Evolutionary conservation across 2,797 vertebrate species (phyloP).

Genomic region (Cyprinella venusta): DNA sequence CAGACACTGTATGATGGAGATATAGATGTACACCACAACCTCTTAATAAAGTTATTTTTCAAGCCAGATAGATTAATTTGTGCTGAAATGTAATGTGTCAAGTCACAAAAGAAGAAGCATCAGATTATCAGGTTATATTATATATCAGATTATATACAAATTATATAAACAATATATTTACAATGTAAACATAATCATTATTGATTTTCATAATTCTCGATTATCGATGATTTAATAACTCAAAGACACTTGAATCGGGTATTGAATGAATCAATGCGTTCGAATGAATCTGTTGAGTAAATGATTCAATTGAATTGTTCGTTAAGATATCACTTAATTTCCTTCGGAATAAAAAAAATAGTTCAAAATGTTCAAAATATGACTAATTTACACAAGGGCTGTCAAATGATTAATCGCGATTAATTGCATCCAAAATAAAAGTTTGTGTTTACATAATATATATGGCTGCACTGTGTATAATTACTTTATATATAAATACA

Average conservation of each 20-base stretch:
- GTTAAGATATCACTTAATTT: neutral
- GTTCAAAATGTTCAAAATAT: neutral
- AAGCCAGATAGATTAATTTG: neutral
- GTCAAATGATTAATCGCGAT: too few species aligned
- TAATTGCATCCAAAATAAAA: too few species aligned
- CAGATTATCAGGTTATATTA: neutral
- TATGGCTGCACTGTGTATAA: too few species aligned
- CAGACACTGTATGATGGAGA: neutral
- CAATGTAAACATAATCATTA: neutral
- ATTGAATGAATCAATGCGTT: neutral
- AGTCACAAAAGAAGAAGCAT: neutral
- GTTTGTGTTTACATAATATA: too few species aligned
- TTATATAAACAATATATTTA: neutral
- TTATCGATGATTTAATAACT: neutral
- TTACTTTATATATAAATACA: too few species aligned
- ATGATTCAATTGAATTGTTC: neutral
- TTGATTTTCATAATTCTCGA: neutral
- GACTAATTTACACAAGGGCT: neutral
- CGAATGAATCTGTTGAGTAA: neutral
- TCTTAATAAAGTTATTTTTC: neutral
- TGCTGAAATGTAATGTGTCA: neutral
- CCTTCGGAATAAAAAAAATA: neutral
- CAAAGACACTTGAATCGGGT: neutral
- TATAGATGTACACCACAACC: neutral
- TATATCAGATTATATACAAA: neutral